phyloP scores from a whole-genome alignment of 2,113 vertebrate species.

The Paramormyrops kingsleyae region DNA sequence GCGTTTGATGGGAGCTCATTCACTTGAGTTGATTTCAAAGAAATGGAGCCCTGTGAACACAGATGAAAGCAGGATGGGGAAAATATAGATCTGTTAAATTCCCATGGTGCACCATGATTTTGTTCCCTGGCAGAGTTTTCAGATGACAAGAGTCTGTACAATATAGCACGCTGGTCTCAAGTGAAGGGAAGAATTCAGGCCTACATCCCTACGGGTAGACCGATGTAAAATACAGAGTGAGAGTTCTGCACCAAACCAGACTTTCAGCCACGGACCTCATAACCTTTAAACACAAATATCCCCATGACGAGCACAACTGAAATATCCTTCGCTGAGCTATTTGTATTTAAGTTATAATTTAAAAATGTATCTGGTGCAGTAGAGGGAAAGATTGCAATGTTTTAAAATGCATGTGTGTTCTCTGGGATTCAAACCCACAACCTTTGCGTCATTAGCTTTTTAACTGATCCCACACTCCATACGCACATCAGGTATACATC shows the following conservation, averaged over 20 bases:
- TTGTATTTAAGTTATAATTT: neutral
- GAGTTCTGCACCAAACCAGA: neutral
- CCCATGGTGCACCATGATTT: neutral
- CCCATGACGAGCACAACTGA: neutral
- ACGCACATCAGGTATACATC: neutral
- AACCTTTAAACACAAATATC: neutral
- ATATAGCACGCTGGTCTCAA: neutral
- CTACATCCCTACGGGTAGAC: neutral
- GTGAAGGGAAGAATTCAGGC: neutral
- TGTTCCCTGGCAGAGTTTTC: neutral
- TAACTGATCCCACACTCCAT: neutral
- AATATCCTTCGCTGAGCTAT: neutral
- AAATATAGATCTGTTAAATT: neutral
- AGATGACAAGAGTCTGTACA: neutral
- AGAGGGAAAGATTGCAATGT: neutral
- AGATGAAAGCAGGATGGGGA: constrained; percentile 9
- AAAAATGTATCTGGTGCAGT: neutral
- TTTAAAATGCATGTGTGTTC: neutral
- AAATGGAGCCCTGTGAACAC: constrained; percentile 69
- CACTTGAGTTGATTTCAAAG: constrained; percentile 73
- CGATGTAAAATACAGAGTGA: neutral
- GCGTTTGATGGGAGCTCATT: constrained; percentile 69
- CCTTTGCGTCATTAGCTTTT: neutral
- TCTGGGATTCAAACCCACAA: neutral
- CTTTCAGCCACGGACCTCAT: neutral